These are phyloP conservation scores for Poliocrania exsul DNA, from an alignment of 2,797 vertebrate genomes.

Conservation along the genomic window DNA sequence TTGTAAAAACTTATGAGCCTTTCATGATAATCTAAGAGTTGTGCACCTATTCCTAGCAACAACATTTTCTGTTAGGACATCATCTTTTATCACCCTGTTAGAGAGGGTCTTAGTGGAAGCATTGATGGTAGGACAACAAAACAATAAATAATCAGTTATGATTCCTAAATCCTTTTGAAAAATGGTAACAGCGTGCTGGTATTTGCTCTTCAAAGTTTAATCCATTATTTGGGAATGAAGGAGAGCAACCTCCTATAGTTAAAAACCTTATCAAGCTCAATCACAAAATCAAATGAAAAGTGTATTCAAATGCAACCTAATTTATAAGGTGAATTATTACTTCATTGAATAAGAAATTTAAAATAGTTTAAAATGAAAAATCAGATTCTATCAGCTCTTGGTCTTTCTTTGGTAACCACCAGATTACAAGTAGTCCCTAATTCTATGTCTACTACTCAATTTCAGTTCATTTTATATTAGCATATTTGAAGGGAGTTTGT, in stretches of 20 bases:
- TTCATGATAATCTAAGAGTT: background rate
- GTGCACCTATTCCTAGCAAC: background rate
- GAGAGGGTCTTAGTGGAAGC: background rate
- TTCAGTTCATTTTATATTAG: constrained; percentile 27
- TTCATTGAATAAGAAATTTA: constrained; percentile 7
- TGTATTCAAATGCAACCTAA: background rate
- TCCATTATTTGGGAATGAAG: background rate
- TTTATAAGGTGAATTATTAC: background rate
- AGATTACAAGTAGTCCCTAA: background rate
- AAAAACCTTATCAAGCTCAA: background rate
- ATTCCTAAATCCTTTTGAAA: background rate
- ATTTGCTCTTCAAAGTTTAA: constrained; percentile 29
- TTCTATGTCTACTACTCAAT: constrained; percentile 11
- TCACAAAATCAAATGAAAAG: constrained; percentile 4
- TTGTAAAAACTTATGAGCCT: background rate
- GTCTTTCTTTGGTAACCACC: background rate
- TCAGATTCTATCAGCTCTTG: background rate
- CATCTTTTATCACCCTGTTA: background rate
- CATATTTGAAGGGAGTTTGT: constrained; percentile 17
- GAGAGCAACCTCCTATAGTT: background rate
- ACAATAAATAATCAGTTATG: background rate
- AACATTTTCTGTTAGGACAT: background rate
- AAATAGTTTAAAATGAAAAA: constrained; percentile 27
- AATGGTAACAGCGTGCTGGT: background rate
- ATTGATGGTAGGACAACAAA: background rate